Percentiles rank a stretch among this genome's conserved stretches.
Evolutionary conservation across 2,113 vertebrate genomes (phyloP).

Genomic region (Tychaedon coryphoeus): DNA sequence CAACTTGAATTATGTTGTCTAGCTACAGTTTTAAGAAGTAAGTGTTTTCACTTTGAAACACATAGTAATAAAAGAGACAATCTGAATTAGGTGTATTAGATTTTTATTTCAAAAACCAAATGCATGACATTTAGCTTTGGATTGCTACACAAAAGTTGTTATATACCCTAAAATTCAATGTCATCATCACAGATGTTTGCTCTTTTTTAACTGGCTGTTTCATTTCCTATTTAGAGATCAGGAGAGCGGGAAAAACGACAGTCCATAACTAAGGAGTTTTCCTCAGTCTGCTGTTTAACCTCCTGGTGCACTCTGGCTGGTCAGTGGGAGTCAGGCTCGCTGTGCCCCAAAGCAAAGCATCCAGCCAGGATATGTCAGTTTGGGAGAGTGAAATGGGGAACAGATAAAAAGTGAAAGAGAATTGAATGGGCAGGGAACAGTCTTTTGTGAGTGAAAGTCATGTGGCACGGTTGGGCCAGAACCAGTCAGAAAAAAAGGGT

Average conservation of each 20-base stretch:
- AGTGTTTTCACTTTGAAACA: background rate
- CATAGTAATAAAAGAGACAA: background rate
- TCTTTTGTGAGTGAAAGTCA: background rate
- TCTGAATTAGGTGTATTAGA: background rate
- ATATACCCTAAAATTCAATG: background rate
- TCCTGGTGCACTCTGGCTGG: background rate
- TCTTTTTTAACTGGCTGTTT: background rate
- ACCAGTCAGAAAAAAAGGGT: background rate
- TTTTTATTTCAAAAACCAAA: background rate
- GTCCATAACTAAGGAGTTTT: background rate
- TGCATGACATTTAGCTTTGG: background rate
- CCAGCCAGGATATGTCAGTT: too few relatives aligned
- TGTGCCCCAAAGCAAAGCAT: background rate
- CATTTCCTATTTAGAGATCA: background rate
- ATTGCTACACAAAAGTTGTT: background rate
- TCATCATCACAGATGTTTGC: background rate
- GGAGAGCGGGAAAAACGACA: background rate
- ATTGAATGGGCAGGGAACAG: background rate
- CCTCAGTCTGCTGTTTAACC: background rate
- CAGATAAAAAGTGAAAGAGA: background rate
- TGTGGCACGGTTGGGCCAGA: background rate
- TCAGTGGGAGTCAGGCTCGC: background rate
- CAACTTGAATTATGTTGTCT: background rate
- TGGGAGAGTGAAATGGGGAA: background rate
- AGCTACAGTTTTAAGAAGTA: background rate